phyloP scores from a whole-genome alignment of 2,888 invertebrate genomes.

The Sepiola atlantica region DNA sequence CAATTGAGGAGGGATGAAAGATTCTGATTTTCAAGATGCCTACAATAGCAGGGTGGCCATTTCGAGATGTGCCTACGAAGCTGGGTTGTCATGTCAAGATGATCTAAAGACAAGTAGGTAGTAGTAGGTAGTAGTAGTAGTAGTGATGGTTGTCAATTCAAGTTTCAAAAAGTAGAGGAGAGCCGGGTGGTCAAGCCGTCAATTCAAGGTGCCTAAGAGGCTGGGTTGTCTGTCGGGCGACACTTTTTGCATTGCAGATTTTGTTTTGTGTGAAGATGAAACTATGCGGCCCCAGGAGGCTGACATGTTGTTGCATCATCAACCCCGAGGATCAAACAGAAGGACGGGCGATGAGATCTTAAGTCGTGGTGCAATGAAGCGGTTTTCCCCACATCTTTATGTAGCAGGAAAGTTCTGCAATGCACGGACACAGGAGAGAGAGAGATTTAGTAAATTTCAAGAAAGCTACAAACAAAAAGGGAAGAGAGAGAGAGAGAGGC shows the following conservation, averaged over 20 bases:
- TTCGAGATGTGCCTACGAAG: constrained; percentile 4
- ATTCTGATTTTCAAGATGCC: constrained; percentile 23
- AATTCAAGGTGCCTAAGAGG: constrained; percentile 33
- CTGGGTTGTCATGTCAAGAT: constrained; percentile 32
- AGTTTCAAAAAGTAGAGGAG: constrained; percentile 11
- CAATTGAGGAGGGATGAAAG: constrained; percentile 33
- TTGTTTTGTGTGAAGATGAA: constrained; percentile 39
- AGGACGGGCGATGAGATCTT: constrained; percentile 46
- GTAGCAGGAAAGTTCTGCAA: constrained; percentile 47
- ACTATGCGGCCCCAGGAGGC: neutral
- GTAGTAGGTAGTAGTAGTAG: neutral
- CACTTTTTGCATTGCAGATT: neutral
- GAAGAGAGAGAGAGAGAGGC: neutral
- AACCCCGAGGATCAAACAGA: constrained; percentile 43
- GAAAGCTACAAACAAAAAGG: constrained; percentile 2
- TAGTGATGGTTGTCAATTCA: neutral
- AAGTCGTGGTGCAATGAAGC: constrained; percentile 43
- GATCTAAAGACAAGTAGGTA: constrained; percentile 1
- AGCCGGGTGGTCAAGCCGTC: constrained; percentile 33
- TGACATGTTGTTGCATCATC: constrained; percentile 40
- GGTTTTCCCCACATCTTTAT: constrained; percentile 41
- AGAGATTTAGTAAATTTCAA: neutral
- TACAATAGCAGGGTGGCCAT: constrained; percentile 32
- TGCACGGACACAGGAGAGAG: constrained; percentile 45
- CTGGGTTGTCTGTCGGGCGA: constrained; percentile 38